Base-by-base conservation (phyloP, 1,140 invertebrate genomes). In the Samia ricini region DNA sequence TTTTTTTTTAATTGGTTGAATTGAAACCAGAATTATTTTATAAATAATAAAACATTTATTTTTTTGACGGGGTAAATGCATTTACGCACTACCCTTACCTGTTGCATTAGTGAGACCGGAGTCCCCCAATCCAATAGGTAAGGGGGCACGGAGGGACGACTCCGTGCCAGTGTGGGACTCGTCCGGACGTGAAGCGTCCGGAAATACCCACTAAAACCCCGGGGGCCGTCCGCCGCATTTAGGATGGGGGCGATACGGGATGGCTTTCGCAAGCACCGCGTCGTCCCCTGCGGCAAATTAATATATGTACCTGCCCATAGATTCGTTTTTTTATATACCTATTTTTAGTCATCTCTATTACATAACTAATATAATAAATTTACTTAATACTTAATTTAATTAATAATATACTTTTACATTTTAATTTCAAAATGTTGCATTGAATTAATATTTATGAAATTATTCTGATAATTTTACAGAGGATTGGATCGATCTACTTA, bases 381-480 rank as follows among this genome's bases (percentile, higher is more conserved):
- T 36, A 36, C 15, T 8, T 8, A 7, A 8, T 36, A 7, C 33
- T 0, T 0, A 15, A 36, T 15, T 36, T 36, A 7, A 15, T 36
- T 36, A 8, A 36, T 0, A 36, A 36, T 36, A 8, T 7, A 36
- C 15, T 36, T 0, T 15, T 7, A 36, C 15, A 36, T 36, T 36
- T 36, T 0, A 36, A 36, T 36, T 36, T 36, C 15, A 8, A 15
- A 15, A 15, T 15, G 33, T 36, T 36, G 7, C 33, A 36, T 36
- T 36, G 7, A 36, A 36, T 36, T 36, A 36, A 8, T 36, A 7
- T n/a, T 51, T 51, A 6, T 21, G 12, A 7, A 8, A n/a, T n/a
- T n/a, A n/a, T n/a, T n/a, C n/a, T n/a, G n/a, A n/a, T n/a, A n/a
- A 6, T 26, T 26, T 56, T 56, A 12, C 12, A 56, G 54, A 56